Evolutionary conservation across 2,113 vertebrate species (phyloP).

Genomic region (Electrona antarctica): DNA sequence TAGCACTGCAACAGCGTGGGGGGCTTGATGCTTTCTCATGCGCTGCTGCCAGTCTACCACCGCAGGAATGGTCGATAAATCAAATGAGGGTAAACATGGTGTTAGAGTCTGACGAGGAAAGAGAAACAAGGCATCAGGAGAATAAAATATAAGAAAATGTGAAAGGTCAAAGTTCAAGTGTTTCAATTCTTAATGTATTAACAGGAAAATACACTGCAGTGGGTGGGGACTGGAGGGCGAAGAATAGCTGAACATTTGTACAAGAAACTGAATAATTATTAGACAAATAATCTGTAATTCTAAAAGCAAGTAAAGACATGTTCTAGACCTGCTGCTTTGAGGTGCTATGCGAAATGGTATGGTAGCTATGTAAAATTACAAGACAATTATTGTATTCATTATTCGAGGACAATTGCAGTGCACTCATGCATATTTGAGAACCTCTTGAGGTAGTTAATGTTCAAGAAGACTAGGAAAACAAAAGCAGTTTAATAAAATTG

Average conservation of each 20-base stretch:
- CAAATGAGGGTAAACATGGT: slow-evolving; percentile 46
- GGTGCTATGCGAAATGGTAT: neutral
- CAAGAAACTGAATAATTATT: neutral
- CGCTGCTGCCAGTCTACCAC: slow-evolving; percentile 49
- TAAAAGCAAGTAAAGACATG: neutral
- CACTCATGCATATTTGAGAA: too few species aligned
- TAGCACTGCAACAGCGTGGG: slow-evolving; percentile 6
- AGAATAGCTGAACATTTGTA: neutral
- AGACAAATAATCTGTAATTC: neutral
- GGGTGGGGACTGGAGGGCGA: neutral
- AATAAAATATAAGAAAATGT: neutral
- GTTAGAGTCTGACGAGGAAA: slow-evolving; percentile 30
- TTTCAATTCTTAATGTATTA: neutral
- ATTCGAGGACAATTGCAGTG: neutral
- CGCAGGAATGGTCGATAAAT: slow-evolving; percentile 47
- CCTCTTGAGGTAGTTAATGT: too few species aligned
- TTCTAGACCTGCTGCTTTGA: too few species aligned
- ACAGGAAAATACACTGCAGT: neutral
- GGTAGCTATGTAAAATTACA: neutral
- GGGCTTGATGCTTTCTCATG: slow-evolving; percentile 58
- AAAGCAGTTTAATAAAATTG: too few species aligned
- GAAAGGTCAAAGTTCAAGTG: slow-evolving; percentile 28
- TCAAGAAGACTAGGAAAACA: too few species aligned
- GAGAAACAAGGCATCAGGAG: neutral
- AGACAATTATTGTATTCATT: neutral